Base-by-base conservation (phyloP, 2,797 vertebrate species). In the Rhinichthys osculus region DNA sequence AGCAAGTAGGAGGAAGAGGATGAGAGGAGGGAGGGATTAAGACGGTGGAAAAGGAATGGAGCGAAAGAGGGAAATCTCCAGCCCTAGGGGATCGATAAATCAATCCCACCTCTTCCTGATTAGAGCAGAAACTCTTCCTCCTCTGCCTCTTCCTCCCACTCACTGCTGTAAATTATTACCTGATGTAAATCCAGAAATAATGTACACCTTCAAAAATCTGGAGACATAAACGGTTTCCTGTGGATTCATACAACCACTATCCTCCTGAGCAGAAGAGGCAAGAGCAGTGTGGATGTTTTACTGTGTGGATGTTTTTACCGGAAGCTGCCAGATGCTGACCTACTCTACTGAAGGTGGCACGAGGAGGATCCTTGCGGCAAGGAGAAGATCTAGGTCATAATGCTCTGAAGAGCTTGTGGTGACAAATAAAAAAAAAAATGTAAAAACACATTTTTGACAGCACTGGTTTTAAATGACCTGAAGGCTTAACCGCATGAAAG, bases 31-130 rank as follows among this genome's bases (percentile, higher is more conserved):
- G 54, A 71, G 27, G 19, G 50, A 80, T 23, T 19, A 79, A 83
- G 69, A 73, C 21, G n/a, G 47, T 44, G 66, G 66, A 86, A 87
- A 71, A 11, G 19, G 44, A 82, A 90, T 70, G 87, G 80, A 81
- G 71, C 64, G 81, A 86, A 87, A 19, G 69, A 84, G 19, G 79
- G n/a, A 40, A 67, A 66, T 85, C 52, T 78, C 73, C 17, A 83
- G 73, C 83, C 89, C 80, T 52, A 19, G 50, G 78, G 78, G 6
- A 81, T 76, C 30, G 80, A 93, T 91, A 91, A 93, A 92, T 93
- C 92, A 91, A 90, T 93, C 81, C 80, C 54, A 73, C 54, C 87
- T 86, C 85, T 90, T 88, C 85, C 4, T 80, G 70, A 77, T 62
- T 81, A 70, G 52, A 70, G 78, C 44, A 9, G 13, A 57, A 70